phyloP scores from a whole-genome alignment of 2,113 vertebrate genomes.

The Mustela nigripes region DNA sequence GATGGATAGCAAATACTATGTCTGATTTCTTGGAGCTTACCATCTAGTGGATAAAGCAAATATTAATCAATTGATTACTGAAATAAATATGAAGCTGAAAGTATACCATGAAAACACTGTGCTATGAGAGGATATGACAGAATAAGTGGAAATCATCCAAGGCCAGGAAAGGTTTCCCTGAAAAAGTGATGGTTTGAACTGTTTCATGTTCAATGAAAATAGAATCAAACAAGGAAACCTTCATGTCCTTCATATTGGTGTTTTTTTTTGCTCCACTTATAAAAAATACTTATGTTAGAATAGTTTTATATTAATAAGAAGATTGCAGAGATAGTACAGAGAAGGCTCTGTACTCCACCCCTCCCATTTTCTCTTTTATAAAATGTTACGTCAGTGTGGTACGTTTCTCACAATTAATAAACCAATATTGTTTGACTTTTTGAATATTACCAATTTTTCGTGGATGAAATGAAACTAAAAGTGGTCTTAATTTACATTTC shows the following conservation, averaged over 20 bases:
- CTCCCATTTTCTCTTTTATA: background rate
- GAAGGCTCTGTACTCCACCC: background rate
- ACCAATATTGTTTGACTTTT: background rate
- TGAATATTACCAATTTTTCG: background rate
- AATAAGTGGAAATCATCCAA: background rate
- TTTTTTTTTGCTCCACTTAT: background rate
- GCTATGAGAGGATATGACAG: background rate
- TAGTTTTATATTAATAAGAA: background rate
- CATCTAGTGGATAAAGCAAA: background rate
- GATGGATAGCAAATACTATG: background rate
- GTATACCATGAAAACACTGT: too few relatives aligned
- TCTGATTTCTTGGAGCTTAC: background rate
- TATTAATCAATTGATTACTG: background rate
- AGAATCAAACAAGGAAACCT: background rate
- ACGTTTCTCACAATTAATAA: background rate
- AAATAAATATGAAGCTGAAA: background rate
- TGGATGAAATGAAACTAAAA: background rate
- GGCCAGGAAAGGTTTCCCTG: background rate
- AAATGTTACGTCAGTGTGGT: background rate
- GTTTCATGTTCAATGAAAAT: background rate
- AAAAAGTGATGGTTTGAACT: background rate
- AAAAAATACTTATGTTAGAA: background rate
- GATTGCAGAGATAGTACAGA: background rate
- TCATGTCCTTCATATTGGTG: background rate
- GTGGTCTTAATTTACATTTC: background rate